Conservation (phyloP, 1,140 invertebrate species). For the Musca domestica region DNA sequence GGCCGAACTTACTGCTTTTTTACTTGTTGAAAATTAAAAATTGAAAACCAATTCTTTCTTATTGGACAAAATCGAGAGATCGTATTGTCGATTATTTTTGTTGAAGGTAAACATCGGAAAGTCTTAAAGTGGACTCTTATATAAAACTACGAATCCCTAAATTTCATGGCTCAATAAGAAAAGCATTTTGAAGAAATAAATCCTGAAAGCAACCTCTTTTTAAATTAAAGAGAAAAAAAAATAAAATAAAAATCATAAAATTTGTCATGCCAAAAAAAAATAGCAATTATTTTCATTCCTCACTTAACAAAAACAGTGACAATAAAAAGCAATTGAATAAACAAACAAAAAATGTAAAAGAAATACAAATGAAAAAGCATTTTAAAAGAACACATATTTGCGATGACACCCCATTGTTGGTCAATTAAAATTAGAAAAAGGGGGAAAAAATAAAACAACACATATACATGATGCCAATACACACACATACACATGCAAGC, state of each 20-base stretch:
- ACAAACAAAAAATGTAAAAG: not conserved
- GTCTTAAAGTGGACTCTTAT: too few species aligned
- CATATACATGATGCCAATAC: not conserved
- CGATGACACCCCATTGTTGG: not conserved
- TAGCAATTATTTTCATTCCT: not conserved
- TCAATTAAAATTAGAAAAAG: not conserved
- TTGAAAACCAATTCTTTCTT: too few species aligned
- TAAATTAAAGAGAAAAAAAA: not conserved
- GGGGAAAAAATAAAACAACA: not conserved
- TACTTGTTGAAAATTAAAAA: too few species aligned
- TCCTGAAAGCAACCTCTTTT: not conserved
- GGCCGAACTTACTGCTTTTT: too few species aligned
- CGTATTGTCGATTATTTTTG: too few species aligned
- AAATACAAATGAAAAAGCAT: not conserved
- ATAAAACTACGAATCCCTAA: too few species aligned
- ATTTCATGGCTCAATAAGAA: too few species aligned
- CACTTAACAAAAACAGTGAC: not conserved
- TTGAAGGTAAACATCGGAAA: too few species aligned
- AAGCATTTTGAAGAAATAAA: not conserved
- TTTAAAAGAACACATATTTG: not conserved
- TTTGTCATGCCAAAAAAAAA: not conserved
- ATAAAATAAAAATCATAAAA: not conserved
- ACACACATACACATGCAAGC: not conserved
- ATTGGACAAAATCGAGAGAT: too few species aligned
- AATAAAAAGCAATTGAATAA: not conserved